phyloP scores from a whole-genome alignment of 2,888 invertebrate species.

The Eledone cirrhosa region DNA sequence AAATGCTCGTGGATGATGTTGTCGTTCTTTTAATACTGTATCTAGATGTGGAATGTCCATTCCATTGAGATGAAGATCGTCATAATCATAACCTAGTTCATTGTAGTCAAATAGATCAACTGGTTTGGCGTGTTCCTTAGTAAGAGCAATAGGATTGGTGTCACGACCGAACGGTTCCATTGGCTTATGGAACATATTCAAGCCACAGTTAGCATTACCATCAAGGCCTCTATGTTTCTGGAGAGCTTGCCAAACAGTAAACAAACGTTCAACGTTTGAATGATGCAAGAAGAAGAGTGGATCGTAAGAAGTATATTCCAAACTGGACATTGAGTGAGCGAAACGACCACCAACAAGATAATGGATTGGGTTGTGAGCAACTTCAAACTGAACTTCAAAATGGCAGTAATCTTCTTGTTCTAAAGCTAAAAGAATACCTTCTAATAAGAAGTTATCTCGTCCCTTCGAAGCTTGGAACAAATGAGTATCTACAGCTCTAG shows the following conservation, averaged over 20 bases:
- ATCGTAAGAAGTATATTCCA: conserved; percentile 43
- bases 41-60: conserved; percentile 32
- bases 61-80: conserved; percentile 37
- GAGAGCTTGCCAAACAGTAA: conserved; percentile 37
- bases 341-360: conserved; percentile 39
- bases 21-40: conserved; percentile 32
- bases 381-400: conserved; percentile 42
- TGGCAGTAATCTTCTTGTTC: conserved; percentile 40
- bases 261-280: conserved; percentile 41
- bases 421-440: conserved; percentile 38
- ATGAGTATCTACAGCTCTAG: conserved; percentile 38
- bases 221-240: conserved; percentile 35
- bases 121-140: conserved; percentile 28
- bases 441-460: conserved; percentile 35
- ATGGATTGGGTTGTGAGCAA: conserved; percentile 42
- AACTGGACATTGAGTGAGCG: conserved; percentile 38
- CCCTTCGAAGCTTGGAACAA: conserved; percentile 37
- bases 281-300: conserved; percentile 44
- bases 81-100: conserved; percentile 34
- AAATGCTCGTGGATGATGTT: conserved; percentile 31
- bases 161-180: conserved; percentile 32
- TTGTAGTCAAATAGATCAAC: conserved; percentile 29
- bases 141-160: conserved; percentile 28
- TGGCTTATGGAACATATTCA: conserved; percentile 28
- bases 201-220: conserved; percentile 31